Evolutionary conservation across 2,888 invertebrate species (phyloP), one percentile per base, ranked within the genome.

Genomic region (Branchellion lobata): DNA sequence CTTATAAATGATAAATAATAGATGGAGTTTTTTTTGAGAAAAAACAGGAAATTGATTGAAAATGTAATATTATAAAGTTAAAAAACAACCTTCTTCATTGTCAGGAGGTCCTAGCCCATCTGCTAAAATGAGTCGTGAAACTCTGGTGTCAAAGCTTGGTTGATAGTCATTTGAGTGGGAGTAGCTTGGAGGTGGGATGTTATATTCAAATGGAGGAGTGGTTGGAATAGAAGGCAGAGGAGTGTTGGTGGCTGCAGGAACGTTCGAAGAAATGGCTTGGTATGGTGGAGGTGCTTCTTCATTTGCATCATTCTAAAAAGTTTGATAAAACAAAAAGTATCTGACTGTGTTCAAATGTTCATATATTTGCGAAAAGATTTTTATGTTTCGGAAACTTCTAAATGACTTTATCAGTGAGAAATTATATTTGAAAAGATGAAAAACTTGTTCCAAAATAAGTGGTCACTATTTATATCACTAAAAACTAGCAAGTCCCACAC

Each of bases 31-130:
- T n/a, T 47, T 8, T 47, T 47, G 47, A 47, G 47, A 14, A 57
- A 14, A n/a, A 57, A 14, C 21, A 3, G n/a, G 3, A 57, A n/a
- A 57, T 57, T 57, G 3, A 57, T 14, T 18, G 5, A 14, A 57
- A 18, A 57, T 57, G 5, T 24, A 18, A n/a, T 5, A 14, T 14
- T 8, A 8, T 57, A 18, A 24, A 57, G 21, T 18, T 8, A 57
- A n/a, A 18, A 18, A 57, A 57, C 21, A 57, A 57, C 61, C 61
- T 57, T 57, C 61, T 57, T 57, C 61, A 57, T 57, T 57, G 3
- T 57, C 61, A 8, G 24, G 5, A n/a, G 61, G 61, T 14, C 21
- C 11, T 24, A 57, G n/a, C 5, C 61, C 24, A 57, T 57, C 61
- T 24, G 21, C 61, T 5, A 57, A 57, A 5, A 57, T n/a, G 21